Conservation (phyloP, 1,140 invertebrate species). For the Drosophila bocqueti region DNA sequence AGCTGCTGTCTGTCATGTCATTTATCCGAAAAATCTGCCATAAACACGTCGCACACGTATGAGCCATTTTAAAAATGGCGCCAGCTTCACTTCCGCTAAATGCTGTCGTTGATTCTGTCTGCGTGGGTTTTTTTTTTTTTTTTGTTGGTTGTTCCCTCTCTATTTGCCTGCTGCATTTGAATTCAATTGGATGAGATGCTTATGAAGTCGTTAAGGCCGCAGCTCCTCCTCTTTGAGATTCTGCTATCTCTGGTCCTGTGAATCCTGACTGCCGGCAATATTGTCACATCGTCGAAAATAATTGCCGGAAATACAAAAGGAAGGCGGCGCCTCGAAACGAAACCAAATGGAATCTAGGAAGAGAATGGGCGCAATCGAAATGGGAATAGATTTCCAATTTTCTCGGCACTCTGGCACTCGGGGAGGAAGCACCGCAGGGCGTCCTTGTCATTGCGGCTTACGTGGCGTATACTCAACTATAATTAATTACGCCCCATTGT, state of each 20-base stretch:
- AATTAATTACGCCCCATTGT: slow-evolving; percentile 72
- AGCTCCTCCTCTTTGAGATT: not conserved
- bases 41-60: slow-evolving; percentile 79
- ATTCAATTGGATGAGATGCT: slow-evolving; percentile 70
- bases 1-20: slow-evolving; percentile 53
- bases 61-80: slow-evolving; percentile 75
- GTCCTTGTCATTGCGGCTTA: slow-evolving; percentile 53
- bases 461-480: slow-evolving; percentile 69
- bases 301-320: slow-evolving; percentile 82
- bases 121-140: not conserved
- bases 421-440: slow-evolving; percentile 68
- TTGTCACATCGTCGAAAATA: slow-evolving; percentile 80
- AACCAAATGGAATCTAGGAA: slow-evolving; percentile 64
- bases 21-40: slow-evolving; percentile 60
- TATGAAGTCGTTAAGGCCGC: slow-evolving; percentile 71
- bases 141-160: not conserved
- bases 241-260: slow-evolving; percentile 7
- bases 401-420: slow-evolving; percentile 28
- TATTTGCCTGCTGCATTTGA: slow-evolving; percentile 52
- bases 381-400: slow-evolving; percentile 77
- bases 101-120: slow-evolving; percentile 32
- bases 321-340: slow-evolving; percentile 59
- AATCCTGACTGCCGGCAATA: slow-evolving; percentile 56
- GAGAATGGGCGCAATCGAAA: slow-evolving; percentile 29
- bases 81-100: slow-evolving; percentile 64